Base-by-base conservation (phyloP, 2,797 vertebrate genomes). In the Danio aesculapii region DNA sequence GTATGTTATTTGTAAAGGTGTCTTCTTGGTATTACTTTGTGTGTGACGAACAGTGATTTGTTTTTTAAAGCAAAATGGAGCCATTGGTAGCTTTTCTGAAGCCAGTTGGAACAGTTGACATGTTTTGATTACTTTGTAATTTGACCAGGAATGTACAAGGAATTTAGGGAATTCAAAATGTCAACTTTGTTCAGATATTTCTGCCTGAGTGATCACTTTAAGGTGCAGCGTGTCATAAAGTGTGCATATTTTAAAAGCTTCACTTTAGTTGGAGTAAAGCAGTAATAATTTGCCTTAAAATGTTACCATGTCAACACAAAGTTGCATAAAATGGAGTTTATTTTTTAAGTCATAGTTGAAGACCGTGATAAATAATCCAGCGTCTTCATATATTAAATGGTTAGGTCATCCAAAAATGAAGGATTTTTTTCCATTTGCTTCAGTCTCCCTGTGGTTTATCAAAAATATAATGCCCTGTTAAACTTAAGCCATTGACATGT, bases 51-150 rank as follows among this genome's bases (percentile, higher is more conserved):
- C 30, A 30, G 30, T 30, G 30, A 30, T 30, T 30, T 30, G 1
- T 30, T 30, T 30, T 30, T 30, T 30, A 30, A 30, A 30, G 30
- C 30, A 7, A 75, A 75, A 55, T 17, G 52, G 39, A 44, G 17
- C 39, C 49, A 53, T n/a, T 43, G 41, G 7, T 43, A 17, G 30
- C 30, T 64, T 52, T 53, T 53, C 8, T 76, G 47, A 64, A 64
- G 74, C 52, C 76, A 78, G 44, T 67, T 78, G 52, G 53, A 77
- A 67, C 11, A 30, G 52, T 68, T 39, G 41, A 72, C 12, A 47
- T 59, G 55, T 59, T 73, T 46, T 47, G 9, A 57, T 67, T 9
- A 57, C 41, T 11, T 59, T 49, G 43, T 46, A 55, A 46, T 13
- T 67, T 55, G 46, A 13, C 44, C 21, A 59, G 21, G 46, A 69